Evolutionary conservation across 30 jellyfish, hydroid and myxozoan species (phyloP).

Genomic region (Morbakka virulenta): DNA sequence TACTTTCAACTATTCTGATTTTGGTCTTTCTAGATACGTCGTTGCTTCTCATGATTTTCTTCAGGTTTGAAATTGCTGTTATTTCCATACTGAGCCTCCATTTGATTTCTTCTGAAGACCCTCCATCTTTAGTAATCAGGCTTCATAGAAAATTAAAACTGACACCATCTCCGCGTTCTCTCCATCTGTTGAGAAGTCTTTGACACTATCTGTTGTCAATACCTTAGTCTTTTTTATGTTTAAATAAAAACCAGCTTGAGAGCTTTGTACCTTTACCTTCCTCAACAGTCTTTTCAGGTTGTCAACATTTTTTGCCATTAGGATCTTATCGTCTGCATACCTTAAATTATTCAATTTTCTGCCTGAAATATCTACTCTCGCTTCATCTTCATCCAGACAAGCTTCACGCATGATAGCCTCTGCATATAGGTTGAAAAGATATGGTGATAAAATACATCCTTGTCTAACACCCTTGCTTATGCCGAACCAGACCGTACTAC

Average conservation of each 20-base stretch:
- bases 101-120: too few relatives aligned
- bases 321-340: not conserved
- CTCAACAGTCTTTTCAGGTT: not conserved
- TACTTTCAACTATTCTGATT: too few relatives aligned
- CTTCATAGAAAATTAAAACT: too few relatives aligned
- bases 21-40: too few relatives aligned
- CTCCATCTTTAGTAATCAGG: too few relatives aligned
- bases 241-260: not conserved
- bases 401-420: not conserved
- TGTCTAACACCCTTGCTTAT: constrained; percentile 24
- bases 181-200: not conserved
- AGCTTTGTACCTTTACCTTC: not conserved
- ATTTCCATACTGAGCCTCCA: too few relatives aligned
- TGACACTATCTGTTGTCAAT: not conserved
- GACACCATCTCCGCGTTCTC: too few relatives aligned
- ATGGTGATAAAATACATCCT: constrained; percentile 13
- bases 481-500: not conserved
- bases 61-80: too few relatives aligned
- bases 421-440: not conserved
- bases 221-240: not conserved
- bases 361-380: not conserved
- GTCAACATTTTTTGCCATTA: not conserved
- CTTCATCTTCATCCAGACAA: not conserved
- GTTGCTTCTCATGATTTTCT: too few relatives aligned
- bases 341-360: not conserved